These are phyloP conservation scores for Scolopax bukidnonensis DNA, from an alignment of 2,797 vertebrate species.

Conservation along the genomic window DNA sequence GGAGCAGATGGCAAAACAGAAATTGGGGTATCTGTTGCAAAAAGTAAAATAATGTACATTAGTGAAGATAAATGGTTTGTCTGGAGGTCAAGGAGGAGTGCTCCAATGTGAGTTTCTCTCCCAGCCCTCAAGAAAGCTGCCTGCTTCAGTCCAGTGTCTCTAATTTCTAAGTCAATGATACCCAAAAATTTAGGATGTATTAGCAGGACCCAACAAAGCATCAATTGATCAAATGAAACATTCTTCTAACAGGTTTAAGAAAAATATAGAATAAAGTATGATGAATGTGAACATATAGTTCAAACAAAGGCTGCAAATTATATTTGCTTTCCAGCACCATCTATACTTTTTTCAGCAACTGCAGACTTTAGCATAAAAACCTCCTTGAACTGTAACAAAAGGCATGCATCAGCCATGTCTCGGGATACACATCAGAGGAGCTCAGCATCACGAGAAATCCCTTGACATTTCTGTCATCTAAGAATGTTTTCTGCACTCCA, in stretches of 20 bases:
- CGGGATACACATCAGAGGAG: not conserved
- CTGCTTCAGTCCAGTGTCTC: not conserved
- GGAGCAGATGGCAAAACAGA: slow-evolving; percentile 36
- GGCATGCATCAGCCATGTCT: not conserved
- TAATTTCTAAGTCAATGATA: not conserved
- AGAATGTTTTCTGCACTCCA: not conserved
- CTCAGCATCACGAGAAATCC: not conserved
- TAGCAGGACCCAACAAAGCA: not conserved
- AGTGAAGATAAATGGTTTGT: slow-evolving; percentile 21
- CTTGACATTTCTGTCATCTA: not conserved
- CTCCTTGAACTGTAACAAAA: not conserved
- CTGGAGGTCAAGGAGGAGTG: not conserved
- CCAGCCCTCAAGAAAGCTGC: not conserved
- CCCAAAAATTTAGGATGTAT: not conserved
- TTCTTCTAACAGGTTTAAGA: not conserved
- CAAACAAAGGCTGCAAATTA: not conserved
- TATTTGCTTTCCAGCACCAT: not conserved
- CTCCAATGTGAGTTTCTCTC: not conserved
- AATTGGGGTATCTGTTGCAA: not conserved
- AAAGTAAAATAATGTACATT: slow-evolving; percentile 7
- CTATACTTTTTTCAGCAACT: not conserved
- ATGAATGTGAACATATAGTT: not conserved
- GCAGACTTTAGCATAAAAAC: not conserved
- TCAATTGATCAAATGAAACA: not conserved
- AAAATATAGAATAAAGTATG: not conserved